Percentiles rank a stretch among this genome's conserved stretches.
These are phyloP conservation scores for Calliopum simillimum DNA, from an alignment of 2,888 invertebrate species.

Conservation along the genomic window DNA sequence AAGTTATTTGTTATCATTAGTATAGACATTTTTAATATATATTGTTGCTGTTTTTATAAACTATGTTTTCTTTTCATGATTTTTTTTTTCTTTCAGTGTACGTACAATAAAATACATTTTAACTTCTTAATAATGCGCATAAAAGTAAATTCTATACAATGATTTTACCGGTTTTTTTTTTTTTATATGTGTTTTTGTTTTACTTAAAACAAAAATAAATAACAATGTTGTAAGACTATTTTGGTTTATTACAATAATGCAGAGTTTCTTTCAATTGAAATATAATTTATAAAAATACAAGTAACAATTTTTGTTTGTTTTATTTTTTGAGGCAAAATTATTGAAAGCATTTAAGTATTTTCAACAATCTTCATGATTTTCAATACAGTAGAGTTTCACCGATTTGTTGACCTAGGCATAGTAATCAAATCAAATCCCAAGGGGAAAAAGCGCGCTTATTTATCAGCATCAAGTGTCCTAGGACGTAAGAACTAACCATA, in stretches of 20 bases:
- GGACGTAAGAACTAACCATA: too few species aligned
- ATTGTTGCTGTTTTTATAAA: background rate
- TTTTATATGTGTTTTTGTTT: background rate
- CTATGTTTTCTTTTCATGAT: too few species aligned
- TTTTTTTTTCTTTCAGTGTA: background rate
- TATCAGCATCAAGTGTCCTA: too few species aligned
- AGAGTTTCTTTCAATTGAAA: background rate
- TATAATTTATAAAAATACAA: too few species aligned
- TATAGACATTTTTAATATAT: background rate
- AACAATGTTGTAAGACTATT: background rate
- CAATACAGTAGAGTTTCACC: too few species aligned
- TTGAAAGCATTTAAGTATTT: too few species aligned
- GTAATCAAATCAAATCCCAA: too few species aligned
- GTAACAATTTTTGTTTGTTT: too few species aligned
- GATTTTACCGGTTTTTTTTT: background rate
- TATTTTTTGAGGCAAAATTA: too few species aligned
- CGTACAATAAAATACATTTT: conserved; percentile 5
- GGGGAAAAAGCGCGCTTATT: too few species aligned
- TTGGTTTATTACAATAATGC: background rate
- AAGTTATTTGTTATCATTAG: background rate
- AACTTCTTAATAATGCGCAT: conserved; percentile 1
- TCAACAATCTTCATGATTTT: too few species aligned
- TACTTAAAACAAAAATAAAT: background rate
- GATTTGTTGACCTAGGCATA: too few species aligned
- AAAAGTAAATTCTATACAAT: background rate